Evolutionary conservation across 2,113 vertebrate species (phyloP), one percentile per base, ranked within the genome.

Genomic region (Empidonax traillii): DNA sequence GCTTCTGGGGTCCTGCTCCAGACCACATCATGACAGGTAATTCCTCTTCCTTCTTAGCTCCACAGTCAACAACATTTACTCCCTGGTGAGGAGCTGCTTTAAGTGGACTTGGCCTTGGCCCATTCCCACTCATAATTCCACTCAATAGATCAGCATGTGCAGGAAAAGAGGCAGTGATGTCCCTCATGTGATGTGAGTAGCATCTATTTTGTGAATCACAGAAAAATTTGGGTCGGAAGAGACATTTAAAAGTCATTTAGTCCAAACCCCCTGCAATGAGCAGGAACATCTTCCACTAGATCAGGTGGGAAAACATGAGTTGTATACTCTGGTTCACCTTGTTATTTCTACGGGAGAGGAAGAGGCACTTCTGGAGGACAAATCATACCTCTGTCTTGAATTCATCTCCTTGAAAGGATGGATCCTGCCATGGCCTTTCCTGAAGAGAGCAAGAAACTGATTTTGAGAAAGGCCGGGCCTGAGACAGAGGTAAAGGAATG

Each of bases 131-230:
- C 11, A 3, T 44, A 56, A 74, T 78, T 78, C 31, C 33, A 41
- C 37, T 44, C 35, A 62, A 3, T 14, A 56, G 49, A 35, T 73
- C 44, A 78, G 37, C 21, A 24, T 10, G 2, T 24, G 13, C 20
- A 73, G 81, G 53, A 68, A 58, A 47, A 22, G 43, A 82, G 39
- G 6, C 8, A 17, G 4, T n/a, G 68, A 43, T 56, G 14, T 4
- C 27, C 8, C 30, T 91, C 0, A 0, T 10, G 8, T 55, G 30
- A 31, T 33, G 4, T 10, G 61, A 63, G 18, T 63, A 39, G 39
- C 61, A 63, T 43, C 61, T 41, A 30, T 21, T 62, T 27, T 62
- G 37, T 62, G 61, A 62, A 56, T 33, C 14, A 24, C 23, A 49
- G 72, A 37, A 37, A 35, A 27, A 25, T 49, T 56, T 49, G 49